Evolutionary conservation across 2,888 invertebrate species (phyloP).

Genomic region (Ametastegia equiseti): DNA sequence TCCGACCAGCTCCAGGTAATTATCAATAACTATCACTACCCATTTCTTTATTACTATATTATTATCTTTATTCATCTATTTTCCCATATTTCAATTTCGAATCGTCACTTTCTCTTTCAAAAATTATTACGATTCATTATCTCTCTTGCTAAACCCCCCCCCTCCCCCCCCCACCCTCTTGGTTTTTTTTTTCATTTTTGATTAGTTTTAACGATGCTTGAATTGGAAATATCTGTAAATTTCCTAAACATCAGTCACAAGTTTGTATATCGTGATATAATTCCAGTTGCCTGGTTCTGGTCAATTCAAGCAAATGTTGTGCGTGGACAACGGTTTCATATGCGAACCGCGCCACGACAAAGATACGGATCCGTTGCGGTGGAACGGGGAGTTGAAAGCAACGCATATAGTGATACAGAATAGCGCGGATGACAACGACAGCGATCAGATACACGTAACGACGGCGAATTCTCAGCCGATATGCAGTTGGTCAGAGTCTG

Average conservation of each 20-base stretch:
- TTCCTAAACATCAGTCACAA: background rate
- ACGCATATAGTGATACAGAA: slow-evolving; percentile 87
- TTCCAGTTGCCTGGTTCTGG: slow-evolving; percentile 72
- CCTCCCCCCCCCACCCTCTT: too few species aligned
- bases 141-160: too few species aligned
- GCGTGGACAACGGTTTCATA: slow-evolving; percentile 91
- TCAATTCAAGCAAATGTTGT: slow-evolving; percentile 90
- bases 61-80: background rate
- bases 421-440: slow-evolving; percentile 74
- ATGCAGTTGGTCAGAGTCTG: slow-evolving; percentile 85
- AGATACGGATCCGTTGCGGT: slow-evolving; percentile 70
- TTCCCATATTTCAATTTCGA: background rate
- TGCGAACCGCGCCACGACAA: slow-evolving; percentile 82
- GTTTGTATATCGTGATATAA: slow-evolving; percentile 1
- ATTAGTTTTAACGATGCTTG: too few species aligned
- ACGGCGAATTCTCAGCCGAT: slow-evolving; percentile 66
- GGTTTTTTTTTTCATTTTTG: too few species aligned
- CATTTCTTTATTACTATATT: background rate
- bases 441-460: slow-evolving; percentile 69
- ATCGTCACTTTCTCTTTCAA: too few species aligned
- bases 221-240: too few species aligned
- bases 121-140: too few species aligned
- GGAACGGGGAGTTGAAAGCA: slow-evolving; percentile 84
- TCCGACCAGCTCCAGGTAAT: slow-evolving; percentile 86
- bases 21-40: background rate